Conservation (phyloP, 2,113 vertebrate species). For the Psittacula cyanocephala region DNA sequence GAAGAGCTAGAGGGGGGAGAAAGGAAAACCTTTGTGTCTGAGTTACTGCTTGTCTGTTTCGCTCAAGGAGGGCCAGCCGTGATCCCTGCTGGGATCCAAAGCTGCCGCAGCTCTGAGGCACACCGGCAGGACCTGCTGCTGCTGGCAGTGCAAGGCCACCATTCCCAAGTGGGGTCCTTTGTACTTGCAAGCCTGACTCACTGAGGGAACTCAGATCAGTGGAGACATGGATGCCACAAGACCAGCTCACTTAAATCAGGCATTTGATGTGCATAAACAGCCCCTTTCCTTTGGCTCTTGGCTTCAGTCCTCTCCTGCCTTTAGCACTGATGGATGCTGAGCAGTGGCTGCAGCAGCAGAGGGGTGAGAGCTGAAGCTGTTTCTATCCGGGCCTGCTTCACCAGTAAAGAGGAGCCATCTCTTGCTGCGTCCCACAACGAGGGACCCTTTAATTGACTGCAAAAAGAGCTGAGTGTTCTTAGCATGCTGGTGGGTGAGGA, state of each 20-base stretch:
- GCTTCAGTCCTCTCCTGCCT: not conserved
- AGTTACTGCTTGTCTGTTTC: not conserved
- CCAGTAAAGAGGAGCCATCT: not conserved
- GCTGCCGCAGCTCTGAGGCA: rapidly evolving
- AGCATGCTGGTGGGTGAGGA: not conserved
- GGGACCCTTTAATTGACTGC: not conserved
- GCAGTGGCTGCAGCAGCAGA: not conserved
- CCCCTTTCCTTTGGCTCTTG: not conserved
- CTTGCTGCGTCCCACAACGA: not conserved
- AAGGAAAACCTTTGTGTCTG: not conserved
- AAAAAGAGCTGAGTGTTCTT: not conserved
- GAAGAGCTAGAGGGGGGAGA: not conserved
- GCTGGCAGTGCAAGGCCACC: rapidly evolving
- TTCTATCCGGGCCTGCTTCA: not conserved
- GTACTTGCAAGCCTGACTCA: not conserved
- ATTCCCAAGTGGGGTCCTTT: not conserved
- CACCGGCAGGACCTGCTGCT: not conserved
- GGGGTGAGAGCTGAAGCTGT: not conserved
- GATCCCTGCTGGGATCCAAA: rapidly evolving
- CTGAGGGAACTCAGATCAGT: not conserved
- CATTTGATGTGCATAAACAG: not conserved
- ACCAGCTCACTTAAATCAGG: not conserved
- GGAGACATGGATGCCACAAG: not conserved
- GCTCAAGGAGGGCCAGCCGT: not conserved
- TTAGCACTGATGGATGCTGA: not conserved